Evolutionary conservation across 1,140 invertebrate genomes (phyloP).

Genomic region (Holotrichia oblita): DNA sequence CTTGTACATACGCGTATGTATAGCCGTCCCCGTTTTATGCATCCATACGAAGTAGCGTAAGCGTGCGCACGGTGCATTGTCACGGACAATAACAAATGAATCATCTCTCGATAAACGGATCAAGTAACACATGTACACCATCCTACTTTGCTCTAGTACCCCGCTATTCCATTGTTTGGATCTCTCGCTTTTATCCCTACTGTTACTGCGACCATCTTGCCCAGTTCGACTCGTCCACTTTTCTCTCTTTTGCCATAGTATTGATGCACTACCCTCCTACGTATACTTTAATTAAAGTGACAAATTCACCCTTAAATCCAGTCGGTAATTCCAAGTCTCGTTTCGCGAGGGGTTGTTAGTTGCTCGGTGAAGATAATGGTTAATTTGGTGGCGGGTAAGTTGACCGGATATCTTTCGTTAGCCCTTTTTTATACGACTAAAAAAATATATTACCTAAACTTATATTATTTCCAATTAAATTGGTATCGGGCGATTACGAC

Average conservation of each 20-base stretch:
- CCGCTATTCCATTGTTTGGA: constrained; percentile 31
- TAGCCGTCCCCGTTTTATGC: not conserved
- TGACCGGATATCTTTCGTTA: not conserved
- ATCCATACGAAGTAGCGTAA: constrained; percentile 36
- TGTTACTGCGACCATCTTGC: not conserved
- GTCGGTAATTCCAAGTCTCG: constrained; percentile 13
- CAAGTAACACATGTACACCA: constrained; percentile 54
- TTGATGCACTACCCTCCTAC: constrained; percentile 6
- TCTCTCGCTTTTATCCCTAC: not conserved
- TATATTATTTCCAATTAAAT: too few species aligned
- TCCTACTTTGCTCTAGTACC: constrained; percentile 32
- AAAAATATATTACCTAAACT: too few species aligned
- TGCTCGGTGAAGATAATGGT: not conserved
- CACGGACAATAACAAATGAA: constrained; percentile 57
- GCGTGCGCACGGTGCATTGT: constrained; percentile 46
- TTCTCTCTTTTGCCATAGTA: not conserved
- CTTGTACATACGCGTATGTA: not conserved
- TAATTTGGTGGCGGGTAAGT: constrained; percentile 31
- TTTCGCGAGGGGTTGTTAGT: constrained; percentile 13
- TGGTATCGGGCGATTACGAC: too few species aligned
- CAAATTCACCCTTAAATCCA: constrained; percentile 48
- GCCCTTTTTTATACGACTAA: not conserved
- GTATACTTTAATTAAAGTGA: constrained; percentile 50
- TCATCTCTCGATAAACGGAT: constrained; percentile 57
- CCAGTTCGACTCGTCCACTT: not conserved